These are phyloP conservation scores for Epistrophe eligans DNA, from an alignment of 2,888 invertebrate species.

Conservation along the genomic window DNA sequence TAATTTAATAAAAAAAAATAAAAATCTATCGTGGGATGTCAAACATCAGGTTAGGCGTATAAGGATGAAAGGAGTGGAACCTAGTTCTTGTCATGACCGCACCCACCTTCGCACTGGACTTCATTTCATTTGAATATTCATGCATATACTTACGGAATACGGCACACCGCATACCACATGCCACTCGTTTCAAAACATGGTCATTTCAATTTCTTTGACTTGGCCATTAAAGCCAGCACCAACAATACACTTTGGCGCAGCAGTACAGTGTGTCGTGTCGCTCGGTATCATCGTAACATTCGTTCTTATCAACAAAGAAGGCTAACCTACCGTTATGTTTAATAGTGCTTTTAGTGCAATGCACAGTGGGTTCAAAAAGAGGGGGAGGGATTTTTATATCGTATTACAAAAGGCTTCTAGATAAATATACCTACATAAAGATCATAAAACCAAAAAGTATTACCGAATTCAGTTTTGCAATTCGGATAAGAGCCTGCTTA, in stretches of 20 bases:
- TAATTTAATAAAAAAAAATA: constrained; percentile 56
- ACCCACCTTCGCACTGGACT: constrained; percentile 43
- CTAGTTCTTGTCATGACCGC: constrained; percentile 40
- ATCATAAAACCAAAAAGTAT: too few relatives aligned
- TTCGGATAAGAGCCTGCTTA: too few relatives aligned
- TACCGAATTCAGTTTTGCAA: too few relatives aligned
- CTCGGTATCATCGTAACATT: constrained; percentile 22
- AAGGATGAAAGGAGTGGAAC: constrained; percentile 20
- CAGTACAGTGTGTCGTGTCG: constrained; percentile 31
- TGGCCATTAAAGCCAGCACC: constrained; percentile 50
- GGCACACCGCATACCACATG: constrained; percentile 42
- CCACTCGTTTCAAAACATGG: constrained; percentile 41
- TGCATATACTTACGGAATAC: constrained; percentile 25
- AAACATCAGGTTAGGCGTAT: constrained; percentile 10
- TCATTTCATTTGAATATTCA: constrained; percentile 58
- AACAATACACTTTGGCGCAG: constrained; percentile 43
- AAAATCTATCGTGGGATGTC: constrained; percentile 51
- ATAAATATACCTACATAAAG: too few relatives aligned
- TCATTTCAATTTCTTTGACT: constrained; percentile 65
- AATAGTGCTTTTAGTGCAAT: background rate
- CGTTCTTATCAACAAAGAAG: constrained; percentile 45
- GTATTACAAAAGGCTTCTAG: too few relatives aligned
- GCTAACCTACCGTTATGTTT: background rate
- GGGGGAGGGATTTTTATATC: background rate
- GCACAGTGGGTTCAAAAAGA: background rate